Conservation (phyloP, 53 echinoderm and acorn worm species). For the Patiria pectinifera region DNA sequence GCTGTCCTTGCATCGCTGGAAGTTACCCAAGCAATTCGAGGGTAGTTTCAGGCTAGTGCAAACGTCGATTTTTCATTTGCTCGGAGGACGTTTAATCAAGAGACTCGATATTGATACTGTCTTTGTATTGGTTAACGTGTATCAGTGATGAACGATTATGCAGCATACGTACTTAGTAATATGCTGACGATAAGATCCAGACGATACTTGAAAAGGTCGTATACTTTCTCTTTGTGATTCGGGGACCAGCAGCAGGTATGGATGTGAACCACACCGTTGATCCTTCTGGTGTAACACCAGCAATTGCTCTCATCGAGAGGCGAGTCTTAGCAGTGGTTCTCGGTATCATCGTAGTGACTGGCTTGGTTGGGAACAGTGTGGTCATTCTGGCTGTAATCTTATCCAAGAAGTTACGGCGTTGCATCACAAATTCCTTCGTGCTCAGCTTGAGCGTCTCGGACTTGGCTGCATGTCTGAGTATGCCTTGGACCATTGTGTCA, state of each 20-base stretch:
- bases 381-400: not conserved
- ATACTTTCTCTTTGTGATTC: too few relatives aligned
- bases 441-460: not conserved
- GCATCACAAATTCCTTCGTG: slow-evolving; percentile 19
- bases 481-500: slow-evolving; percentile 32
- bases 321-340: slow-evolving; percentile 1
- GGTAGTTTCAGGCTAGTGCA: not conserved
- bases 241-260: not conserved
- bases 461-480: slow-evolving; percentile 21
- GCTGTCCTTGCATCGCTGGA: not conserved
- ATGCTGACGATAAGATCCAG: too few relatives aligned
- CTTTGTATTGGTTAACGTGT: too few relatives aligned
- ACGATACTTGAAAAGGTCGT: too few relatives aligned
- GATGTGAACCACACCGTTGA: not conserved
- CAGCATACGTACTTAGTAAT: too few relatives aligned
- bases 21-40: not conserved
- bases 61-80: not conserved
- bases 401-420: slow-evolving; percentile 21
- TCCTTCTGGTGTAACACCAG: not conserved
- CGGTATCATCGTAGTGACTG: slow-evolving; percentile 12
- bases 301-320: not conserved
- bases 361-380: slow-evolving; percentile 10
- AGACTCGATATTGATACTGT: not conserved
- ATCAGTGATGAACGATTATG: too few relatives aligned
- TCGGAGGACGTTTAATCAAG: not conserved